These are phyloP conservation scores for Gymnopithys bicolor DNA, from an alignment of 2,797 vertebrate species.

Conservation along the genomic window DNA sequence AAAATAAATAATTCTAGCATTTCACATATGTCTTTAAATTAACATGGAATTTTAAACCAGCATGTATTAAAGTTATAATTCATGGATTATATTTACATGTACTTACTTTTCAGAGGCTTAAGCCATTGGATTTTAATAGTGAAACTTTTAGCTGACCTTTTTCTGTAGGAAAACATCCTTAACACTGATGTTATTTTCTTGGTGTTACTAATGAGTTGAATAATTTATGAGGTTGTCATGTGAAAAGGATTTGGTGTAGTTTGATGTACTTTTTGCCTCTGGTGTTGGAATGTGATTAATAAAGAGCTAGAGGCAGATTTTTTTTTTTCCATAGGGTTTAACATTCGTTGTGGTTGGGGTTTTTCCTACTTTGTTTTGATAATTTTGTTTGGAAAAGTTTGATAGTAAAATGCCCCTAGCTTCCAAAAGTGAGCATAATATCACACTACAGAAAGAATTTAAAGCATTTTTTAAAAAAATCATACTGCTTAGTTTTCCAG, in stretches of 20 bases:
- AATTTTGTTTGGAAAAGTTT: conserved; percentile 52
- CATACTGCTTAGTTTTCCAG: not conserved
- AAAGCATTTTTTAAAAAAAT: not conserved
- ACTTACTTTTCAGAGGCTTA: conserved; percentile 64
- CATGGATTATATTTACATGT: conserved; percentile 16
- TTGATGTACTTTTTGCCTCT: conserved; percentile 82
- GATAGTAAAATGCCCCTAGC: conserved; percentile 47
- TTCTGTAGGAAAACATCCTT: conserved; percentile 75
- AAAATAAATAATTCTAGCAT: conserved; percentile 20
- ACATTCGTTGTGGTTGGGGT: conserved; percentile 23
- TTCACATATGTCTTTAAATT: not conserved
- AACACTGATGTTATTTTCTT: conserved; percentile 78
- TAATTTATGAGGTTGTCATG: conserved; percentile 94
- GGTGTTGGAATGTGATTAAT: conserved; percentile 81
- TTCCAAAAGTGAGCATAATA: conserved; percentile 32
- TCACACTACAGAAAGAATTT: conserved; percentile 15
- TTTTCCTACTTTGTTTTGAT: conserved; percentile 61
- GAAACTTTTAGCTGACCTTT: conserved; percentile 78
- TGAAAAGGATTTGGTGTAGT: conserved; percentile 86
- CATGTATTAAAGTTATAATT: not conserved
- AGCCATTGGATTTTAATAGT: conserved; percentile 64
- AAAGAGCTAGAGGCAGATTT: conserved; percentile 75
- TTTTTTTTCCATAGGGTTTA: conserved; percentile 60
- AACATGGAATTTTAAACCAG: conserved; percentile 2
- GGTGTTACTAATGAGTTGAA: conserved; percentile 89